Base-by-base conservation (phyloP, 2,888 invertebrate genomes). In the Dryocosmus kuriphilus region DNA sequence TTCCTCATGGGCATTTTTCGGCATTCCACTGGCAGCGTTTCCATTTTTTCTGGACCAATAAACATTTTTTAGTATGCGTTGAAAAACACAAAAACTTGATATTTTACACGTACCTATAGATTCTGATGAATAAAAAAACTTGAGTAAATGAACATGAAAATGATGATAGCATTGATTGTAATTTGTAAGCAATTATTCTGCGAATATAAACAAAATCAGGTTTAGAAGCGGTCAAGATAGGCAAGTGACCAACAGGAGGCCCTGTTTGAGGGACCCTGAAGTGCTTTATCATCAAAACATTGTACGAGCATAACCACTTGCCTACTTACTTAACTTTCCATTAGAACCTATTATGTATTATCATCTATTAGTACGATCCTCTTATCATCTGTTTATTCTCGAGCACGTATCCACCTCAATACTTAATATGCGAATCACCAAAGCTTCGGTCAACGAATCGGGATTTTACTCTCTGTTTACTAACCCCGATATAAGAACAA, bases 341-440 rank as follows among this genome's bases (percentile, higher is more conserved):
- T 82, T 82, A 82, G 80, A 81, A 81, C 80, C 77, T 81, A 81
- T 81, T 83, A 81, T 81, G 79, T 80, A 81, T 82, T 79, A 81
- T 77, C 79, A 76, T 82, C 82, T 82, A 82, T 82, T 82, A 80
- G 82, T 79, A 79, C 76, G 80, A 81, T 79, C 78, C 73, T 81
- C 77, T 82, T 82, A 82, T 82, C 80, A 82, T 82, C 81, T 82
- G 80, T 79, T 82, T 79, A 65, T 80, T 81, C 79, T 77, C 79
- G 75, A 79, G 76, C 75, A 78, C 73, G 75, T 79, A 63, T 75
- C 65, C 41, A 74, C 73, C 62, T 73, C 80, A 82, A 82, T 82
- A n/a, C n/a, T n/a, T n/a, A 77, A 79, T 78, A 80, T 79, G 80
- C 73, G 79, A 82, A 80, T 79, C 76, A 57, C 75, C 71, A 78